These are phyloP conservation scores for Heterochromis multidens DNA, from an alignment of 2,113 vertebrate genomes.

Conservation along the genomic window DNA sequence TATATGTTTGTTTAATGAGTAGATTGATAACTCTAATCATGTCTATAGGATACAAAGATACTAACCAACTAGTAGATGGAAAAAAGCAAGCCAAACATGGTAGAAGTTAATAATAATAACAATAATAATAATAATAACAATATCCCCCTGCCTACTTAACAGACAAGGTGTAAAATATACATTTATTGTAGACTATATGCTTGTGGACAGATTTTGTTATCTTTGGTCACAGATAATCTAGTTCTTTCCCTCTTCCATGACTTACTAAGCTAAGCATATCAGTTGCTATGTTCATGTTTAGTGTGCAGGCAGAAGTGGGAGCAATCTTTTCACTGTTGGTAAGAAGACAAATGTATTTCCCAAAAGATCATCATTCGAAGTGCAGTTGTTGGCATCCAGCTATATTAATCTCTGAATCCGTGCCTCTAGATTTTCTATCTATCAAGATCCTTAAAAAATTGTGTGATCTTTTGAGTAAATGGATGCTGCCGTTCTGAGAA, in stretches of 20 bases:
- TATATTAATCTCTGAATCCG: not conserved
- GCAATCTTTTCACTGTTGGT: not conserved
- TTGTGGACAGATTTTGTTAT: not conserved
- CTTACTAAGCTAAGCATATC: not conserved
- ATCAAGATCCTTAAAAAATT: not conserved
- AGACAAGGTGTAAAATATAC: not conserved
- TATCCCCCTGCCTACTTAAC: not conserved
- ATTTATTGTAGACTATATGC: no score
- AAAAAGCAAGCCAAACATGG: not conserved
- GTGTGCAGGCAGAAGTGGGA: not conserved
- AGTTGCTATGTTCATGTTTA: not conserved
- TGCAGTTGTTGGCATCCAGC: not conserved
- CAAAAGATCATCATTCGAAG: not conserved
- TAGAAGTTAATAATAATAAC: no score
- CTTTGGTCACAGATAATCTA: not conserved
- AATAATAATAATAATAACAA: no score
- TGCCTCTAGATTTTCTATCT: not conserved
- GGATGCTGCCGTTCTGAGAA: not conserved
- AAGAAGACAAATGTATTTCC: not conserved
- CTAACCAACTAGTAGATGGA: not conserved
- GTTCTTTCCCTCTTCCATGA: not conserved
- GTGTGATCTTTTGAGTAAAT: not conserved
- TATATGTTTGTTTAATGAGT: not conserved
- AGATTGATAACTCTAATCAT: rapidly evolving
- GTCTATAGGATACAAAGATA: not conserved